Evolutionary conservation across 2,888 invertebrate species (phyloP).

Genomic region (Acrocyrtus sp.): DNA sequence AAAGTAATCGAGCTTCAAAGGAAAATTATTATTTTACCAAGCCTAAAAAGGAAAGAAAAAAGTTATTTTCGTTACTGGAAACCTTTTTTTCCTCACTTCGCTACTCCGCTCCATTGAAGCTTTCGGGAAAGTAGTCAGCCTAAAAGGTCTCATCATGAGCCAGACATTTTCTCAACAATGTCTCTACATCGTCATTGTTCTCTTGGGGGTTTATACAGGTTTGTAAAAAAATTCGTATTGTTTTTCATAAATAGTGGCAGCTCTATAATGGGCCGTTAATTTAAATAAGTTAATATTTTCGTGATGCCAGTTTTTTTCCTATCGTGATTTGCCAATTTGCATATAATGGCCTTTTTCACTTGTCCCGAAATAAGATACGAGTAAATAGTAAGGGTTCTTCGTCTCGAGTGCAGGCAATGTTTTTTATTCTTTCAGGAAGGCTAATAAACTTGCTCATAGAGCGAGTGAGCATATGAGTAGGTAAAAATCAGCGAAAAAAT

Average conservation of each 20-base stretch:
- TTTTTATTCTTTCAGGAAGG: too few relatives aligned
- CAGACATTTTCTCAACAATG: constrained; percentile 30
- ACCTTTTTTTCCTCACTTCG: background rate
- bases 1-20: background rate
- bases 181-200: constrained; percentile 27
- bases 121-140: background rate
- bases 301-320: background rate
- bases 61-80: constrained; percentile 4
- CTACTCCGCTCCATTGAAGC: background rate
- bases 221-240: background rate
- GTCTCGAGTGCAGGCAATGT: too few relatives aligned
- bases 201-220: constrained; percentile 45
- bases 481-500: too few relatives aligned
- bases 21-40: background rate
- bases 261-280: background rate
- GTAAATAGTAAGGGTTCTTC: too few relatives aligned
- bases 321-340: constrained; percentile 9
- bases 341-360: background rate
- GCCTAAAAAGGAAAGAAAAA: background rate
- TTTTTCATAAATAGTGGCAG: background rate
- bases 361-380: too few relatives aligned
- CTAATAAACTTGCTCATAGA: too few relatives aligned
- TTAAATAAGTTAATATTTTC: background rate
- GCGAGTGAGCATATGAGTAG: too few relatives aligned
- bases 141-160: constrained; percentile 22